A percentile compares a stretch with the other conserved stretches of the same genome.
Evolutionary conservation across 1,140 invertebrate species (phyloP).

Genomic region (Ditylenchus dipsaci): DNA sequence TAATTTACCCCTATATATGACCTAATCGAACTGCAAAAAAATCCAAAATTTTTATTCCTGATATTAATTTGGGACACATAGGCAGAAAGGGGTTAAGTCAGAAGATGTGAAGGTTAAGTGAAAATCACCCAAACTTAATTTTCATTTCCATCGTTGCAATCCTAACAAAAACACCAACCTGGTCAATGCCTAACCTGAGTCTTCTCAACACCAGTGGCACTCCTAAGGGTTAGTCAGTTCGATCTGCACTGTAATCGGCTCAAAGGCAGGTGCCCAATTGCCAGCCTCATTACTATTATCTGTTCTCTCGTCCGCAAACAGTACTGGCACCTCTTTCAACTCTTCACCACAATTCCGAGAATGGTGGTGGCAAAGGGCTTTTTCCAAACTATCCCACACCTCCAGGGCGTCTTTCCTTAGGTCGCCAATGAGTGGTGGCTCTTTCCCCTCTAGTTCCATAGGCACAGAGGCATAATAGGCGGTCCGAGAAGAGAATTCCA

Average conservation of each 20-base stretch:
- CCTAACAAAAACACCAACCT: neutral
- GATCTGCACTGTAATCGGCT: conserved; percentile 8
- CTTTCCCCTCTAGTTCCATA: neutral
- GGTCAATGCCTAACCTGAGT: neutral
- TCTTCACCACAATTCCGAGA: too few species aligned
- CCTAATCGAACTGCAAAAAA: too few species aligned
- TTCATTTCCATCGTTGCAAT: too few species aligned
- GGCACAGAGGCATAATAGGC: conserved; percentile 1
- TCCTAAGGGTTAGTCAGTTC: conserved; percentile 6
- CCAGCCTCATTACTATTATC: neutral
- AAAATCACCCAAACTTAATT: too few species aligned
- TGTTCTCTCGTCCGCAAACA: conserved; percentile 8
- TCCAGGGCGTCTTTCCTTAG: neutral
- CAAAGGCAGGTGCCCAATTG: neutral
- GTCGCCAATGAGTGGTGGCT: neutral
- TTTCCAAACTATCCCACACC: conserved; percentile 2
- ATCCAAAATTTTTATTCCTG: too few species aligned
- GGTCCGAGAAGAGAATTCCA: neutral
- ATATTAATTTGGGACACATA: too few species aligned
- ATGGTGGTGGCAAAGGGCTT: neutral
- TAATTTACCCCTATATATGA: too few species aligned
- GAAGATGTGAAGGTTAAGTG: too few species aligned
- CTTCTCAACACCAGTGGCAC: conserved; percentile 1
- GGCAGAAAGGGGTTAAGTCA: too few species aligned
- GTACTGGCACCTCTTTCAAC: neutral